These are phyloP conservation scores for Miniopterus natalensis DNA, from an alignment of 2,113 vertebrate genomes.

Conservation along the genomic window DNA sequence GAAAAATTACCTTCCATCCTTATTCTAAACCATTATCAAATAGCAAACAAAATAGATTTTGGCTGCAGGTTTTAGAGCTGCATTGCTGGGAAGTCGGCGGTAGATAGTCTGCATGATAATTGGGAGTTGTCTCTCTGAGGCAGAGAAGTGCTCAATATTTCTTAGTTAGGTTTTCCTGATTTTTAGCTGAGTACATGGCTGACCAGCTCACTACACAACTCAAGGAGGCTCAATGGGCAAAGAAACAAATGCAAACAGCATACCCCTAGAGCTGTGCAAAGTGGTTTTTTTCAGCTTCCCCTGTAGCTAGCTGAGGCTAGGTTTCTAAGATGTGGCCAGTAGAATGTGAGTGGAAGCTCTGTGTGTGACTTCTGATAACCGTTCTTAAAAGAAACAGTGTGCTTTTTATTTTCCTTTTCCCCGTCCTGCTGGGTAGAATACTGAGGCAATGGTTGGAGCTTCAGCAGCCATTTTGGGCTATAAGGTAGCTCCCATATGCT, in stretches of 20 bases:
- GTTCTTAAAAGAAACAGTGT: neutral
- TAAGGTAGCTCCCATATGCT: neutral
- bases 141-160: neutral
- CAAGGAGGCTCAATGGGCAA: neutral
- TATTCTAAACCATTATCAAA: neutral
- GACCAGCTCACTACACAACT: neutral
- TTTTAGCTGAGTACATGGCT: neutral
- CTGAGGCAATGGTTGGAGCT: neutral
- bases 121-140: neutral
- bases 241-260: neutral
- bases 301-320: neutral
- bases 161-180: neutral
- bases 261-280: neutral
- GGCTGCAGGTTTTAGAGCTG: neutral
- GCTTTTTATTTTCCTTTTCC: neutral
- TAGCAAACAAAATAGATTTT: slow-evolving; percentile 25
- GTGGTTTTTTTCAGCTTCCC: neutral
- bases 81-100: neutral
- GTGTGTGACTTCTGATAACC: neutral
- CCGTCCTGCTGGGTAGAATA: neutral
- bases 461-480: neutral
- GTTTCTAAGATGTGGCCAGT: neutral
- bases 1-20: neutral
- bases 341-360: neutral
- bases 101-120: neutral